Base-by-base conservation (phyloP, 2,797 vertebrate species). In the Sebastes cheni region DNA sequence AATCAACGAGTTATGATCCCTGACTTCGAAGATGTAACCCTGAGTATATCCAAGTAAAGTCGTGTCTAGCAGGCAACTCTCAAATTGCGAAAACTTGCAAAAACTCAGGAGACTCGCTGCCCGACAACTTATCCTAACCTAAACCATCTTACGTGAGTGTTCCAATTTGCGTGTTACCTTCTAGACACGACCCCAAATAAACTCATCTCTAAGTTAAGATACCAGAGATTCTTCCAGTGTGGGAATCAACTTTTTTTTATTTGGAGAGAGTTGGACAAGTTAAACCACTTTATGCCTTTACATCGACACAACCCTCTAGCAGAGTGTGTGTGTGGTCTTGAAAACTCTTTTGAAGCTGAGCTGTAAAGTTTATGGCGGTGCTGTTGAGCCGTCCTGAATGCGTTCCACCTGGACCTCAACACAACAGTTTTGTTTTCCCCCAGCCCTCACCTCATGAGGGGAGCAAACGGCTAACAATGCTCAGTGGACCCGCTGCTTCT, bases 401-500 rank as follows among this genome's bases (percentile, higher is more conserved):
- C 60, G 14, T 50, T 52, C 55, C 59, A 80, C 55, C 68, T 22
- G 27, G 55, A 23, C 62, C 60, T 18, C 58, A 58, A 27, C 8
- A 4, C 18, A 59, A 20, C 25, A n/a, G 76, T 34, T 65, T 29
- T n/a, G 8, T 72, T 67, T 80, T 64, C 58, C 55, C 64, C 72
- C 72, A 42, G 30, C 67, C 39, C n/a, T 76, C 60, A 13, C 58
- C 42, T 59, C 75, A 70, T 5, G 55, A 72, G 72, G 25, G 22
- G 13, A 75, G 67, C 61, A 61, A 61, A 65, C 39, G 25, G 67
- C 71, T 32, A 70, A 52, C 56, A 65, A 16, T 30, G 42, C 73
- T 84, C 74, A 39, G 54, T 66, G 67, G 80, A 80, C 65, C 71
- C 27, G 66, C 64, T 27, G 76, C 71, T 69, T 46, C 72, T 81